Conservation (phyloP, 2,888 invertebrate species). For the Callyntrura guangdongensis region DNA sequence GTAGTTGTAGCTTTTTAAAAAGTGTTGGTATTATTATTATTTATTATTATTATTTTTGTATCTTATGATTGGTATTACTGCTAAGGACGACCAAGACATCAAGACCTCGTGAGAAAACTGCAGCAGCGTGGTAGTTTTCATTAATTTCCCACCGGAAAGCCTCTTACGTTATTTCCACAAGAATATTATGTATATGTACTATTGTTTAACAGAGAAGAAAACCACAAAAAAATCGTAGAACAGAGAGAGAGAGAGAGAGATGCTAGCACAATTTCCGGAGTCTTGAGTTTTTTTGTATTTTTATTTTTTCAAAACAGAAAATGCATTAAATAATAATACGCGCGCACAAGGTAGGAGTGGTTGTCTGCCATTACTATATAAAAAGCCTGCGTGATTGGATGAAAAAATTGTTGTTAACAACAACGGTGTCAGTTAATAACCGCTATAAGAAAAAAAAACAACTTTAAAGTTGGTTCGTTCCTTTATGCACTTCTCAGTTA, state of each 20-base stretch:
- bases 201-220: conserved; percentile 61
- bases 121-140: conserved; percentile 61
- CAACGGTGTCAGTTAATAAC: not conserved
- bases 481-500: too few relatives aligned
- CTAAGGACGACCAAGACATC: conserved; percentile 36
- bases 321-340: conserved; percentile 44
- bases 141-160: conserved; percentile 77
- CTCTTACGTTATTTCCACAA: conserved; percentile 79
- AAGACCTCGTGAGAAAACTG: conserved; percentile 69
- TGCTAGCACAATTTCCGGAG: conserved; percentile 73
- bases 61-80: not conserved
- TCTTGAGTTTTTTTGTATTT: not conserved
- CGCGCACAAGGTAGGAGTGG: not conserved
- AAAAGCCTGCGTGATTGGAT: conserved; percentile 43
- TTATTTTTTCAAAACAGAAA: conserved; percentile 28
- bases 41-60: not conserved
- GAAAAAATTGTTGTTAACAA: conserved; percentile 21
- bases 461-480: not conserved
- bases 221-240: conserved; percentile 55
- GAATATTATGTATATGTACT: conserved; percentile 9
- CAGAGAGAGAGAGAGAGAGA: not conserved
- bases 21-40: not conserved
- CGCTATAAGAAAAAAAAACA: not conserved
- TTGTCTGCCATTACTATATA: conserved; percentile 65
- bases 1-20: not conserved